A percentile compares a stretch with the other conserved stretches of the same genome.
Conservation (phyloP, 2,113 vertebrate species). For the Formicarius rufipectus region DNA sequence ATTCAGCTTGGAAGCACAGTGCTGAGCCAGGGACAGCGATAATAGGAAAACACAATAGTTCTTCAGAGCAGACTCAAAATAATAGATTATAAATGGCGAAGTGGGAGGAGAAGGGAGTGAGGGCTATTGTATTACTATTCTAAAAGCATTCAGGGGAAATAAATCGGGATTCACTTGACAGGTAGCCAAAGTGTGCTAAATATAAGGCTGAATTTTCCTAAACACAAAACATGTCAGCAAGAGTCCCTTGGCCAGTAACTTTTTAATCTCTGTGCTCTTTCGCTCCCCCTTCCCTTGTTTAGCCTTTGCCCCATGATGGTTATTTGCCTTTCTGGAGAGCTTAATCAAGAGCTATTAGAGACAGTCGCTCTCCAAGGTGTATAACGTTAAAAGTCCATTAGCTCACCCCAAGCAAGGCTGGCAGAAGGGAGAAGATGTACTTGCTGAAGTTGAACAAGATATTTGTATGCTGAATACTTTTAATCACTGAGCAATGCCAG, state of each 20-base stretch:
- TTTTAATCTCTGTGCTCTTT: neutral
- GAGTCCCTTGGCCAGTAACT: neutral
- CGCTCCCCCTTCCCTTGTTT: neutral
- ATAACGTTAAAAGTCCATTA: slow-evolving; percentile 47
- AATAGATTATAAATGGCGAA: slow-evolving; percentile 33
- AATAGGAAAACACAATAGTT: slow-evolving; percentile 30
- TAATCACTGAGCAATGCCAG: slow-evolving; percentile 16
- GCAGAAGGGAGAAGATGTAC: slow-evolving; percentile 41
- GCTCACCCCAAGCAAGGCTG: slow-evolving; percentile 40
- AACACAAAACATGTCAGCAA: neutral
- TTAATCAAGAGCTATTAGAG: slow-evolving; percentile 42
- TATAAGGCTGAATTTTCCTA: slow-evolving; percentile 10
- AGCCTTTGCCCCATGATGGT: neutral
- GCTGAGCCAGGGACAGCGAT: slow-evolving; percentile 50
- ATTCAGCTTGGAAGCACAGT: slow-evolving; percentile 25
- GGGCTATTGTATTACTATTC: slow-evolving; percentile 3
- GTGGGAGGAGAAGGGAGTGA: neutral
- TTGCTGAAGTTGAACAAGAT: slow-evolving; percentile 45
- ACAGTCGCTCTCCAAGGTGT: neutral
- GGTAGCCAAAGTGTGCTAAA: neutral
- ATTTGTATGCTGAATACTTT: slow-evolving; percentile 31
- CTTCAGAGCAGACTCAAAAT: slow-evolving; percentile 23
- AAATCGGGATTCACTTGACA: neutral
- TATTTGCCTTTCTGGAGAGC: slow-evolving; percentile 24
- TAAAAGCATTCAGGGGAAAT: neutral